A percentile compares a stretch with the other conserved stretches of the same genome.
phyloP scores from a whole-genome alignment of 2,113 vertebrate genomes.

The Clarias macrocephalus region DNA sequence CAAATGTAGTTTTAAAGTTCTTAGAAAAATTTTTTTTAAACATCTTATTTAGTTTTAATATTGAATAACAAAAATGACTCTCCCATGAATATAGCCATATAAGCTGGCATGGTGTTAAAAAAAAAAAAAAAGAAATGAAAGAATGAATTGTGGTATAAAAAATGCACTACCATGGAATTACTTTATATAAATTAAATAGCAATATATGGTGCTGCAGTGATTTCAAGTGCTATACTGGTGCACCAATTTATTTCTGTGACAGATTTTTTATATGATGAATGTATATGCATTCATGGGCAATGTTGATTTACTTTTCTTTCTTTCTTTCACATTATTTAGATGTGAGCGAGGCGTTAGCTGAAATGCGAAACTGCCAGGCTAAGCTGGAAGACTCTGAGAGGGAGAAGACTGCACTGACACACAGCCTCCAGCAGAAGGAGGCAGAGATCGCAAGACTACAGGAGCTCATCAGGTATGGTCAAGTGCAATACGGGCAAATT shows the following conservation, averaged over 20 bases:
- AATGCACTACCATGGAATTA: background rate
- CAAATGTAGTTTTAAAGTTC: too few species aligned
- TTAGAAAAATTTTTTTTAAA: too few species aligned
- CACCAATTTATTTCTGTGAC: background rate
- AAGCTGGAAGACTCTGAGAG: constrained; percentile 77
- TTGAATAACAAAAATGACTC: too few species aligned
- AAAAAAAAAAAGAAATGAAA: too few species aligned
- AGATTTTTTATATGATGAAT: background rate
- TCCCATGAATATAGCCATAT: too few species aligned
- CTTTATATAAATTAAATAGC: background rate
- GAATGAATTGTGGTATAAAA: background rate
- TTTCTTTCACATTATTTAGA: constrained; percentile 19
- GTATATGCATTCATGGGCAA: background rate
- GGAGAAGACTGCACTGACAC: constrained; percentile 78
- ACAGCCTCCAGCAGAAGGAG: constrained; percentile 77
- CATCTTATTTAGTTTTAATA: too few species aligned
- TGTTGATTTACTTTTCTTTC: background rate
- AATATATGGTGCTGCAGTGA: background rate
- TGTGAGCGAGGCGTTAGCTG: constrained; percentile 64
- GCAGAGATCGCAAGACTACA: constrained; percentile 77
- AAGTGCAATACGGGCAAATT: background rate
- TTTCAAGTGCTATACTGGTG: background rate
- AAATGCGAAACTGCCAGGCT: constrained; percentile 72
- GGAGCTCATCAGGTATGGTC: constrained; percentile 76
- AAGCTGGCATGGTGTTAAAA: too few species aligned